A percentile compares a stretch with the other conserved stretches of the same genome.
Conservation (phyloP, 2,888 invertebrate genomes). For the Timema podura region DNA sequence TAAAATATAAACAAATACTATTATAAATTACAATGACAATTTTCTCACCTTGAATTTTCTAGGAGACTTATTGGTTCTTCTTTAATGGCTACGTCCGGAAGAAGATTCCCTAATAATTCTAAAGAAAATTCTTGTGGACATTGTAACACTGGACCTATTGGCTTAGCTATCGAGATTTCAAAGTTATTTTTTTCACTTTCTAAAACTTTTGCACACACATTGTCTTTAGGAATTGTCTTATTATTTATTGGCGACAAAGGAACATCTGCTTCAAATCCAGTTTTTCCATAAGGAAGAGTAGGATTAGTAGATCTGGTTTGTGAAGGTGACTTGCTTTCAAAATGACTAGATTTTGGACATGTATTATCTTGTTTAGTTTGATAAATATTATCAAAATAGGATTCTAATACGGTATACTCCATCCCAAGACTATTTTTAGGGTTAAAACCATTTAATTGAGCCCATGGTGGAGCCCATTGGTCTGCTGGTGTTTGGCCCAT, state of each 20-base stretch:
- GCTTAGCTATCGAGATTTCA: slow-evolving; percentile 4
- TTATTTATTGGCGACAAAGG: slow-evolving; percentile 7
- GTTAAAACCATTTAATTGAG: slow-evolving; percentile 21
- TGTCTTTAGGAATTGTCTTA: slow-evolving; percentile 2
- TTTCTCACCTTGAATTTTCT: neutral
- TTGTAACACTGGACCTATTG: neutral
- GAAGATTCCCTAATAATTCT: slow-evolving; percentile 5
- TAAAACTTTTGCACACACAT: neutral
- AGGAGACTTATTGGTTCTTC: slow-evolving; percentile 11
- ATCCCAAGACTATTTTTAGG: slow-evolving; percentile 18
- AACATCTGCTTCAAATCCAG: slow-evolving; percentile 20
- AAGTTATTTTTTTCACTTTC: too few relatives aligned
- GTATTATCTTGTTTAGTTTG: neutral
- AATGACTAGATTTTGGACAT: neutral
- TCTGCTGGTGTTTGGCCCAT: slow-evolving; percentile 23
- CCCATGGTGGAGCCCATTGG: slow-evolving; percentile 20
- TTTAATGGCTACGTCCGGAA: slow-evolving; percentile 15
- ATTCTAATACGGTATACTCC: slow-evolving; percentile 11
- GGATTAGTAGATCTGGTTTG: neutral
- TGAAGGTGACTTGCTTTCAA: slow-evolving; percentile 4
- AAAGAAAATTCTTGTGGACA: slow-evolving; percentile 13
- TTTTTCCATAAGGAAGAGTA: slow-evolving; percentile 10
- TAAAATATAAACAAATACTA: neutral
- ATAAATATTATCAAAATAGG: slow-evolving; percentile 18
- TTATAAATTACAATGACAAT: neutral